Base-by-base conservation (phyloP, 2,113 vertebrate genomes). In the Pogonocichla stellata region DNA sequence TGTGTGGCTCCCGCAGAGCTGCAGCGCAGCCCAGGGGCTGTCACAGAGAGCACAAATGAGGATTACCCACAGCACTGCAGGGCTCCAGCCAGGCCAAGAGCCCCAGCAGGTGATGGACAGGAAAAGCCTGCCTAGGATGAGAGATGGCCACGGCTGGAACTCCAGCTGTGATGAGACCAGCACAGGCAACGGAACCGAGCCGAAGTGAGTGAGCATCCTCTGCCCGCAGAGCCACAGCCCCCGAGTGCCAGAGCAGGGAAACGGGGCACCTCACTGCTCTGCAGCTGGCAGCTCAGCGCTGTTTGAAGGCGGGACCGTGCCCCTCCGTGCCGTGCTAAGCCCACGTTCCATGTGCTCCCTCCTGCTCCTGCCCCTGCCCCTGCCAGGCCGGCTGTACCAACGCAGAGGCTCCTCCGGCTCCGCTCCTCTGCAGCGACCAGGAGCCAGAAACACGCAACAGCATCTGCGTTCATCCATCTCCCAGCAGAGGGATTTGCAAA, bases 321-420 rank as follows among this genome's bases (percentile, higher is more conserved):
- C 33, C 31, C 42, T 5, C 51, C 17, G 20, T 19, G 8, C 69
- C 10, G 10, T 4, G 23, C 3, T 14, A 5, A 34, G 65, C 36
- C 1, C 62, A 66, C 23, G 7, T 1, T 20, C 19, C 25, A 3
- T 0, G 10, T 1, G 22, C 3, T 26, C 20, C 7, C 7, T 10
- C 7, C 5, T 29, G 34, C 22, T 28, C n/a, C 45, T 36, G 43
- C n/a, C 42, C 43, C 43, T 45, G 18, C 42, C 42, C 17, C 42
- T 11, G 13, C 25, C 53, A 13, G 43, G 4, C 36, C 50, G 72
- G 36, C 70, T 57, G 60, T 3, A 2, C 43, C 4, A 18, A 13
- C 0, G 1, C 71, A 26, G 5, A 31, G n/a, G 12, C 36, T 90
- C 36, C 73, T 53, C 26, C 2, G 24, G 54, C 58, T 7, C 62